Percentiles rank a stretch among this genome's conserved stretches.
Conservation (phyloP, 1,140 invertebrate genomes). For the Medauroidea extradentata region DNA sequence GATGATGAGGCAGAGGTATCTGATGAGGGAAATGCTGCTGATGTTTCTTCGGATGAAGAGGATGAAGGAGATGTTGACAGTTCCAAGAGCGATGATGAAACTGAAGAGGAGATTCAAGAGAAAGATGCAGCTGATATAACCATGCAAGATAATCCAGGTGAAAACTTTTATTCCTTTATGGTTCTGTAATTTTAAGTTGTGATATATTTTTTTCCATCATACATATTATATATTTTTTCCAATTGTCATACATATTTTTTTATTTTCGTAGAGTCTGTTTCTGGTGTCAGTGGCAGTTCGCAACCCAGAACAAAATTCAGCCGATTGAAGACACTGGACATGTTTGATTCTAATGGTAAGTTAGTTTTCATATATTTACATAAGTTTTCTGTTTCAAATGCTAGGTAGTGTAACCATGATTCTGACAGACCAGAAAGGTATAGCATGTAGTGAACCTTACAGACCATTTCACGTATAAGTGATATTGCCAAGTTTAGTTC, state of each 20-base stretch:
- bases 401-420: too few relatives aligned
- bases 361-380: too few relatives aligned
- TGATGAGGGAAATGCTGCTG: conserved; percentile 29
- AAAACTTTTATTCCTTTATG: neutral
- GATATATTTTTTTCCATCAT: neutral
- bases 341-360: neutral
- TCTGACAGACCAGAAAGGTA: too few relatives aligned
- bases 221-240: neutral
- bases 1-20: conserved; percentile 6
- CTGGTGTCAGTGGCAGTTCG: neutral
- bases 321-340: neutral
- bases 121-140: neutral
- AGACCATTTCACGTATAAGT: too few relatives aligned
- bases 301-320: neutral
- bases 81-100: conserved; percentile 26
- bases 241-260: neutral
- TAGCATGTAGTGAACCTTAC: too few relatives aligned
- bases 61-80: conserved; percentile 23
- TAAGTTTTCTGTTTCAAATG: too few relatives aligned
- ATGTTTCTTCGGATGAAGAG: conserved; percentile 19
- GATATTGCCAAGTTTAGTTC: too few relatives aligned
- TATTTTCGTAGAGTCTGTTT: neutral
- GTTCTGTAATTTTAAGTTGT: neutral
- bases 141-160: neutral
- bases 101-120: neutral